These are phyloP conservation scores for Drosophila setosimentum DNA, from an alignment of 2,888 invertebrate genomes.

Conservation along the genomic window DNA sequence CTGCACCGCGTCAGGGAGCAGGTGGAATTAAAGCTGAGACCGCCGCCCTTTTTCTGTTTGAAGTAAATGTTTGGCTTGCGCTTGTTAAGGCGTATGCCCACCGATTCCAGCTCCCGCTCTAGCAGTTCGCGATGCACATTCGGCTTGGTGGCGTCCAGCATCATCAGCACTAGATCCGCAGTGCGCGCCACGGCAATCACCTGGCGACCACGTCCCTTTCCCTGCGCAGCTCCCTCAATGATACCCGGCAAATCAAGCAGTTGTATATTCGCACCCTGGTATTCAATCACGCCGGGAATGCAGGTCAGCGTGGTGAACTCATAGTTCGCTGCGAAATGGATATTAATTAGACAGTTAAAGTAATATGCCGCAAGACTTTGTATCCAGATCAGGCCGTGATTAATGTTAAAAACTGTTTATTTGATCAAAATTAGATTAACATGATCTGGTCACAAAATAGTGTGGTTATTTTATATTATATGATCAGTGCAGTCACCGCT, in stretches of 20 bases:
- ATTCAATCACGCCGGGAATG: conserved; percentile 99
- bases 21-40: conserved; percentile 98
- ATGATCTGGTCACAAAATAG: not conserved
- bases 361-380: not conserved
- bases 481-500: rapidly evolving
- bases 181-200: conserved; percentile 99
- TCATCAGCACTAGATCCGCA: conserved; percentile 98
- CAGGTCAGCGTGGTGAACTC: conserved; percentile 99
- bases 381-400: not conserved
- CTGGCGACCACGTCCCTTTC: conserved; percentile 96
- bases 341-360: not conserved
- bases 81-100: conserved; percentile 98
- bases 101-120: conserved; percentile 98
- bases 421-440: not conserved
- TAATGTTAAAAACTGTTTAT: not conserved
- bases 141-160: conserved; percentile 99
- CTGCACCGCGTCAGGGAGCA: conserved; percentile 96
- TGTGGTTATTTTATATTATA: too few species aligned
- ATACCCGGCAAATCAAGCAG: conserved; percentile 99
- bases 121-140: conserved; percentile 96
- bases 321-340: conserved; percentile 90
- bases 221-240: conserved; percentile 99
- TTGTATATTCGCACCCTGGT: conserved; percentile 99
- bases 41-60: conserved; percentile 98
- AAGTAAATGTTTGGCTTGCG: conserved; percentile 99